Evolutionary conservation across 2,797 vertebrate genomes (phyloP), one percentile per base, ranked within the genome.

Genomic region (Melanotaenia nigrans): DNA sequence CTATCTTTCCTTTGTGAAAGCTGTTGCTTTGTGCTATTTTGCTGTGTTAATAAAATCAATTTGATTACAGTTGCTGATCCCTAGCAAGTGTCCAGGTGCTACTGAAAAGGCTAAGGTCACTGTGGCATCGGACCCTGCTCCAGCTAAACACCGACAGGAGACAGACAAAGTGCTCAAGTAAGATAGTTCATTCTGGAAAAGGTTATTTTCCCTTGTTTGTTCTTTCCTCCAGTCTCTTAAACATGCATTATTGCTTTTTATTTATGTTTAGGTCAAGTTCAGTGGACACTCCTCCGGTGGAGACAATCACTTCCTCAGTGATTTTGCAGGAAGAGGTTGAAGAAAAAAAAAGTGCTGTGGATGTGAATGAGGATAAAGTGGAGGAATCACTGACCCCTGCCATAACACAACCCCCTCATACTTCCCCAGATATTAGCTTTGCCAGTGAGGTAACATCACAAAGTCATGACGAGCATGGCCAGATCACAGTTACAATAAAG

Each of bases 401-500:
- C 1, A 10, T 81, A 35, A 20, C 62, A 45, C 90, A 74, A 3
- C 94, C 96, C 40, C 72, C 55, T 58, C 95, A 94, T 24, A 93
- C 95, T 0, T 95, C 90, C 47, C 95, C 95, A 30, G 90, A 95
- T 65, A 76, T 92, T 54, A 86, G 83, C 70, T 97, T 97, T 76
- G 96, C 94, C 67, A 94, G 71, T 0, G 95, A 97, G 94, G 96
- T 96, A 84, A 84, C 56, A 28, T 45, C 24, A 24, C 12, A 47
- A 40, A 53, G 68, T n/a, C 14, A 9, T 61, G n/a, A 61, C 61
- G 13, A 5, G 2, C 12, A 18, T 0, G 1, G 8, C 11, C 20
- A 42, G 8, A 32, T 71, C 16, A 12, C 1, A 30, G 72, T 61
- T 8, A 8, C 18, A 54, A 28, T 16, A 36, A 30, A 24, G n/a